Evolutionary conservation across 2,888 invertebrate genomes (phyloP), one percentile per base, ranked within the genome.

Genomic region (Oligia latruncula): DNA sequence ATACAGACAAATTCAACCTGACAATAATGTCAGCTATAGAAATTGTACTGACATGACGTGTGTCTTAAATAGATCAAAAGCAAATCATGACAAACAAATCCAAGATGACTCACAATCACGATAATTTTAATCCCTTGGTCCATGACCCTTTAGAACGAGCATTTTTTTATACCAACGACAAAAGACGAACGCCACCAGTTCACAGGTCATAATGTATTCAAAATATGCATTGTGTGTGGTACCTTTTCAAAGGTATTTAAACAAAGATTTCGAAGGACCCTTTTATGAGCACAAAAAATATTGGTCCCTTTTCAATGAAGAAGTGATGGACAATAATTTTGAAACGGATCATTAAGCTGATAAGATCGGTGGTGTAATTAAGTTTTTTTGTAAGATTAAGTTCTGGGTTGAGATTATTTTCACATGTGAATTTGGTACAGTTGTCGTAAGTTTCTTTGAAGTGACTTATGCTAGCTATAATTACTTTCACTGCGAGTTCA

Each of bases 151-250:
- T 85, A 83, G 83, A 85, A 80, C 77, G 82, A 72, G 74, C 60
- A 76, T 90, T 89, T 87, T 29, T 87, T 89, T 90, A 78, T 74
- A 85, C 60, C 79, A 72, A 88, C 83, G 85, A 91, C 91, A 91
- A 92, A 92, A 89, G 90, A 85, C 88, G 87, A 85, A 88, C 83
- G 85, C 88, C 88, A 88, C 72, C 84, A 89, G 92, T 92, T 92
- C 92, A 92, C 91, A 92, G 92, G 90, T 95, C 95, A 93, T 95
- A 95, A 96, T 95, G 93, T 94, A 96, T 96, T 95, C 95, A 95
- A 95, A 95, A 95, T 95, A 96, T 95, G 94, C 95, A 95, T 95
- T 96, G 95, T 95, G 93, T 94, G 93, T 91, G 92, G 92, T 91
- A 92, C 92, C 88, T 93, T 92, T 92, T 91, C 90, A 87, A 87